Percentiles rank a stretch among this genome's conserved stretches.
Conservation (phyloP, 2,888 invertebrate species). For the Caenorhabditis macrosperma region DNA sequence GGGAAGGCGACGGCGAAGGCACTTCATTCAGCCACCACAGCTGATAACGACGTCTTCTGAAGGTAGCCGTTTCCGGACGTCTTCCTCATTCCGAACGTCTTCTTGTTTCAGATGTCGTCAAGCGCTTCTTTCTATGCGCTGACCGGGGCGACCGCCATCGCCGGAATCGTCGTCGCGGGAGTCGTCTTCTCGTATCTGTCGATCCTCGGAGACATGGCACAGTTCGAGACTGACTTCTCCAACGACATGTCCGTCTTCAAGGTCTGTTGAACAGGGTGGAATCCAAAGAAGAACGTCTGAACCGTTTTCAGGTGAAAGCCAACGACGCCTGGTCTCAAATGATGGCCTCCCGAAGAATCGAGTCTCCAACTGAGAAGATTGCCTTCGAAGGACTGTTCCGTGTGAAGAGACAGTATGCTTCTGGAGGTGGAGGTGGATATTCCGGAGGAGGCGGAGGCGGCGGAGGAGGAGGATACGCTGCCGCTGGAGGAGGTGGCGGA, state of each 20-base stretch:
- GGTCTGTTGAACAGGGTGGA: background rate
- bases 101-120: constrained; percentile 45
- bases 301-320: constrained; percentile 31
- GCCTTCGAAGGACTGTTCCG: constrained; percentile 59
- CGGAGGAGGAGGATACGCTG: constrained; percentile 37
- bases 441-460: constrained; percentile 41
- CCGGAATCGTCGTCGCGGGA: constrained; percentile 47
- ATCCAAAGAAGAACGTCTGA: no score
- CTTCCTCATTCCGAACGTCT: background rate
- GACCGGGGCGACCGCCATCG: constrained; percentile 39
- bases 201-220: constrained; percentile 52
- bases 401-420: constrained; percentile 47
- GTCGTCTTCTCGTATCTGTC: constrained; percentile 53
- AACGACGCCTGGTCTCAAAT: constrained; percentile 66
- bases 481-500: constrained; percentile 39
- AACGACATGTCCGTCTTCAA: constrained; percentile 47
- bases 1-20: background rate
- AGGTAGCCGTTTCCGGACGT: constrained; percentile 18
- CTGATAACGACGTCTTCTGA: constrained; percentile 48
- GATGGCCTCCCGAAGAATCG: constrained; percentile 53
- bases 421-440: constrained; percentile 28
- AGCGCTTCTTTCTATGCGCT: constrained; percentile 50
- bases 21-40: constrained; percentile 51
- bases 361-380: constrained; percentile 48
- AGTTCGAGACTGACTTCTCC: constrained; percentile 54